Conservation (phyloP, 2,113 vertebrate species). For the Pheucticus melanocephalus region DNA sequence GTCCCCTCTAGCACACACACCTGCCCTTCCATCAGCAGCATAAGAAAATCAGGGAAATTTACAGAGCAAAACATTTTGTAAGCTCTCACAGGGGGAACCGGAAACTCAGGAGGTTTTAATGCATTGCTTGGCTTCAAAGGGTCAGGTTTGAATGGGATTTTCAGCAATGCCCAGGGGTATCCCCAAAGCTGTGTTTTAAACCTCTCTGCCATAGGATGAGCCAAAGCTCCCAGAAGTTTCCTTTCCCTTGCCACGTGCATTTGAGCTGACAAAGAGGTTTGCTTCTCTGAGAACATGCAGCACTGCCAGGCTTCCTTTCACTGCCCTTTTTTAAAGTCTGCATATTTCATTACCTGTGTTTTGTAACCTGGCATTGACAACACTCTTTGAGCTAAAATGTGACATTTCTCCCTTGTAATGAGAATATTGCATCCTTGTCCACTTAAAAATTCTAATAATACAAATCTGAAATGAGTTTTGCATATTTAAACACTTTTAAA, state of each 20-base stretch:
- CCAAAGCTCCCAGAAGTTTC: neutral
- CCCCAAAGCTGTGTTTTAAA: neutral
- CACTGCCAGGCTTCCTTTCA: neutral
- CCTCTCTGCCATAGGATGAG: neutral
- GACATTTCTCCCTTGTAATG: neutral
- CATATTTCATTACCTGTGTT: neutral
- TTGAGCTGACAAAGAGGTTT: neutral
- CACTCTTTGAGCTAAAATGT: neutral
- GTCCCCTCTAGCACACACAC: neutral
- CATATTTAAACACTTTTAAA: neutral
- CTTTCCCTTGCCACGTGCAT: neutral
- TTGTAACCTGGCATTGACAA: neutral
- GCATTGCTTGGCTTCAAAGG: neutral
- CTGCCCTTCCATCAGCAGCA: neutral
- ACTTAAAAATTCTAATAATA: neutral
- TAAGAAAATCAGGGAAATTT: neutral
- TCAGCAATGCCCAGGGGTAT: neutral
- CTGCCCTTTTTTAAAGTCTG: neutral
- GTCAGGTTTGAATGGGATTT: neutral
- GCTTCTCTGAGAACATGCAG: neutral
- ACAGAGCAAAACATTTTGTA: neutral
- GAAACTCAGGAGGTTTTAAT: neutral
- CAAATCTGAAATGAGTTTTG: neutral
- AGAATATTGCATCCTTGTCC: neutral
- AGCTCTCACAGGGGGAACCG: neutral